A percentile compares a stretch with the other conserved stretches of the same genome.
These are phyloP conservation scores for Falco peregrinus DNA, from an alignment of 2,797 vertebrate species.

Conservation along the genomic window DNA sequence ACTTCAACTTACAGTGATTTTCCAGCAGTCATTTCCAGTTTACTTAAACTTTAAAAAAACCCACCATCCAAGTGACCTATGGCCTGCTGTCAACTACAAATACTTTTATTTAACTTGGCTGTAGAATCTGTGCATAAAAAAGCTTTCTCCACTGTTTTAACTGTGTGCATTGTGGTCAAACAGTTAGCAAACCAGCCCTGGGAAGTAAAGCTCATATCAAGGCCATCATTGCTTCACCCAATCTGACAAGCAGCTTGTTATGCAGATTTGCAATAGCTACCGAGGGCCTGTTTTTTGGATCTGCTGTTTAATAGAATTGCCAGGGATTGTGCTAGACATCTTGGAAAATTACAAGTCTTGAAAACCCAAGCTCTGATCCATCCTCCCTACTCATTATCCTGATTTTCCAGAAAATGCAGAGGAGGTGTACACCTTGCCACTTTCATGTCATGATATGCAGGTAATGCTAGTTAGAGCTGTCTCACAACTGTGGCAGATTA, in stretches of 20 bases:
- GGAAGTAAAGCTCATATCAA: background rate
- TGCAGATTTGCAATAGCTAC: background rate
- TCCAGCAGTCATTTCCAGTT: background rate
- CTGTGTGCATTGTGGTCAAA: background rate
- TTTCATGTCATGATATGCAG: background rate
- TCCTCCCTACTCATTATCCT: background rate
- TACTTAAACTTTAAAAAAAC: background rate
- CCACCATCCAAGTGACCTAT: background rate
- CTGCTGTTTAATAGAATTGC: background rate
- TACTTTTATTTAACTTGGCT: background rate
- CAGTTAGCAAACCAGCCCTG: background rate
- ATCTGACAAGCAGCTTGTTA: background rate
- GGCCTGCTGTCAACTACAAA: background rate
- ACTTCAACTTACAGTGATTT: background rate
- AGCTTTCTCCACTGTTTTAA: background rate
- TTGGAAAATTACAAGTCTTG: background rate
- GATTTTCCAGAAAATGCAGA: background rate
- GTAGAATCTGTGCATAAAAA: background rate
- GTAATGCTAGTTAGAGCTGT: background rate
- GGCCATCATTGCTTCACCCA: background rate
- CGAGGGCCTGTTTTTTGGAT: background rate
- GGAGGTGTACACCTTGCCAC: background rate
- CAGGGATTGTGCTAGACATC: background rate
- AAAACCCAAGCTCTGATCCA: background rate
- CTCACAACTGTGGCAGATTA: background rate